These are phyloP conservation scores for Nysson spinosus DNA, from an alignment of 2,888 invertebrate genomes.

Conservation along the genomic window DNA sequence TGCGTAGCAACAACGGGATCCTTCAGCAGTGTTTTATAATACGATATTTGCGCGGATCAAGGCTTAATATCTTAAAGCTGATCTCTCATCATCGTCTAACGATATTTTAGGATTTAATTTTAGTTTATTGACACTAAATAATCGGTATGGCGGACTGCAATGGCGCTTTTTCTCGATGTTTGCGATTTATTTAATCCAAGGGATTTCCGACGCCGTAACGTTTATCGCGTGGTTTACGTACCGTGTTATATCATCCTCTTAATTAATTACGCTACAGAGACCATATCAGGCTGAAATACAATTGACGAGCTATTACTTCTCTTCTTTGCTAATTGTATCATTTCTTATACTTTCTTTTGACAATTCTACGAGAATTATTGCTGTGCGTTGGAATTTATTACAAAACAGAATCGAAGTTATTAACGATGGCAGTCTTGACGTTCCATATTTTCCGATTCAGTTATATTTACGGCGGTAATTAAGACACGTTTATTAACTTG, in stretches of 20 bases:
- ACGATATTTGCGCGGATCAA: too few species aligned
- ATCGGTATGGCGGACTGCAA: constrained; percentile 17
- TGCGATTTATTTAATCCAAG: constrained; percentile 37
- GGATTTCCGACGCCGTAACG: constrained; percentile 23
- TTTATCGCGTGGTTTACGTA: constrained; percentile 52
- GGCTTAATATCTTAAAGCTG: too few species aligned
- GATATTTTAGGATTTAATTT: constrained; percentile 22
- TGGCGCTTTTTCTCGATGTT: constrained; percentile 16
- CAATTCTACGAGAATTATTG: too few species aligned
- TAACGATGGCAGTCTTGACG: too few species aligned
- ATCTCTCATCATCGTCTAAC: background rate
- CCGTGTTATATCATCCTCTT: constrained; percentile 44
- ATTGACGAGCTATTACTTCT: constrained; percentile 32
- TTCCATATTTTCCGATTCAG: too few species aligned
- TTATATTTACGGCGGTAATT: too few species aligned
- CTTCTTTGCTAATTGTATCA: constrained; percentile 7
- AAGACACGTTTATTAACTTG: too few species aligned
- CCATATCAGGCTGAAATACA: constrained; percentile 29
- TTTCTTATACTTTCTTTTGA: too few species aligned
- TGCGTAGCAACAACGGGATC: too few species aligned
- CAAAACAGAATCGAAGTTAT: too few species aligned
- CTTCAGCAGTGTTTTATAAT: too few species aligned
- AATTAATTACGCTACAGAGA: constrained; percentile 54
- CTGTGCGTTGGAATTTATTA: too few species aligned
- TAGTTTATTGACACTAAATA: constrained; percentile 10